phyloP scores from a whole-genome alignment of 2,113 vertebrate genomes.

The Athene noctua region DNA sequence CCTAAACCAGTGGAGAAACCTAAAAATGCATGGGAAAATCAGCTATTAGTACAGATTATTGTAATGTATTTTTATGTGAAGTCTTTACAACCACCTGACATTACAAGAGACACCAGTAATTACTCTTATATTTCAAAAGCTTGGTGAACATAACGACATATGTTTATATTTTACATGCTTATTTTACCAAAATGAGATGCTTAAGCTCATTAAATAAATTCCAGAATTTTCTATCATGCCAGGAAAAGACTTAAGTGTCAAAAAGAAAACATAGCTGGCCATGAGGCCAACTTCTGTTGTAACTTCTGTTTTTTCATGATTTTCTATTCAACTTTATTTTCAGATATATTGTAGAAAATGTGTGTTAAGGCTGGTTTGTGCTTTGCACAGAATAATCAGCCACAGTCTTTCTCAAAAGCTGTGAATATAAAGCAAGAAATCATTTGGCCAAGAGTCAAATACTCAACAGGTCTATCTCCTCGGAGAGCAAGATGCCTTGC shows the following conservation, averaged over 20 bases:
- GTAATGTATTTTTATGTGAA: background rate
- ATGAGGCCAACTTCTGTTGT: conserved; percentile 58
- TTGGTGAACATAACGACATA: background rate
- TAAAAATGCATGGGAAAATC: background rate
- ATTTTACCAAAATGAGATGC: conserved; percentile 35
- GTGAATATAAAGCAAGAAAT: conserved; percentile 58
- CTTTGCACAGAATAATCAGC: conserved; percentile 43
- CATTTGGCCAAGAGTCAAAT: conserved; percentile 43
- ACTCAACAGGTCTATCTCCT: conserved; percentile 36
- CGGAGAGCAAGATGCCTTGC: conserved; percentile 4
- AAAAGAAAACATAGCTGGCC: conserved; percentile 6
- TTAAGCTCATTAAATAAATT: conserved; percentile 48
- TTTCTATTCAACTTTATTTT: conserved; percentile 27
- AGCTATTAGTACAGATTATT: background rate
- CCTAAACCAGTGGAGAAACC: background rate
- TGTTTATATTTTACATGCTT: conserved; percentile 8
- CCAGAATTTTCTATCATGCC: conserved; percentile 1
- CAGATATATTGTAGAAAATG: background rate
- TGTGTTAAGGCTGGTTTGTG: background rate
- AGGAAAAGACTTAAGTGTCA: conserved; percentile 27
- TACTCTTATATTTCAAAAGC: background rate
- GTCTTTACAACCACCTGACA: background rate
- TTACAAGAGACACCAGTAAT: background rate
- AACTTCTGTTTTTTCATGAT: conserved; percentile 23
- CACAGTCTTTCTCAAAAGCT: conserved; percentile 36